Conservation (phyloP, 2,888 invertebrate species). For the Brenthis hecate region DNA sequence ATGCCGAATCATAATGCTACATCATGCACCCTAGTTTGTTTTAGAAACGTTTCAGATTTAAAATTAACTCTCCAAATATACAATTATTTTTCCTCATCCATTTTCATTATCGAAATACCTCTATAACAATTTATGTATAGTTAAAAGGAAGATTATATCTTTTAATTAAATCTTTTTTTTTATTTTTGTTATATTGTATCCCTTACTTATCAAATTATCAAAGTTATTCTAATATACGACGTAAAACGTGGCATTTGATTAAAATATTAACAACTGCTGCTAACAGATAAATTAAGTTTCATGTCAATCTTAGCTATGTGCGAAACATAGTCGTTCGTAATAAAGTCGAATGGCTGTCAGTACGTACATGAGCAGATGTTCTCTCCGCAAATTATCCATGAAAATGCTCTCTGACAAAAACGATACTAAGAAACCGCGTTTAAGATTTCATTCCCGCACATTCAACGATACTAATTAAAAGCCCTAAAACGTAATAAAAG, state of each 20-base stretch:
- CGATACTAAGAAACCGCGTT: constrained; percentile 53
- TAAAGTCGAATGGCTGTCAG: constrained; percentile 18
- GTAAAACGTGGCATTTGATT: too few species aligned
- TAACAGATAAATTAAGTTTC: too few species aligned
- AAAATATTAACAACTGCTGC: too few species aligned
- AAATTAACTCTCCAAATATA: constrained; percentile 39
- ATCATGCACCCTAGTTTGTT: constrained; percentile 55
- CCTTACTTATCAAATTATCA: too few species aligned
- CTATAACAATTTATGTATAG: too few species aligned
- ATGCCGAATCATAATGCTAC: constrained; percentile 66
- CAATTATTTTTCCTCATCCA: neutral
- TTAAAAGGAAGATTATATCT: too few species aligned
- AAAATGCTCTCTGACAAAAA: constrained; percentile 35
- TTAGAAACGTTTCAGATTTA: constrained; percentile 43
- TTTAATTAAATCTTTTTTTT: too few species aligned
- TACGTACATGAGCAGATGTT: constrained; percentile 33
- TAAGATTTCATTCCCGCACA: constrained; percentile 67
- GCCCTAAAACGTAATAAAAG: constrained; percentile 76
- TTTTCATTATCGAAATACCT: neutral
- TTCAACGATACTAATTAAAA: constrained; percentile 75
- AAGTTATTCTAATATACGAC: too few species aligned
- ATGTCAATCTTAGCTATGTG: neutral
- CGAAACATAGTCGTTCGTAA: constrained; percentile 5
- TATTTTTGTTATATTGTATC: too few species aligned
- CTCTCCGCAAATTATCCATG: constrained; percentile 25